A percentile compares a stretch with the other conserved stretches of the same genome.
phyloP scores from a whole-genome alignment of 2,797 vertebrate genomes.

The Epinephelus awoara region DNA sequence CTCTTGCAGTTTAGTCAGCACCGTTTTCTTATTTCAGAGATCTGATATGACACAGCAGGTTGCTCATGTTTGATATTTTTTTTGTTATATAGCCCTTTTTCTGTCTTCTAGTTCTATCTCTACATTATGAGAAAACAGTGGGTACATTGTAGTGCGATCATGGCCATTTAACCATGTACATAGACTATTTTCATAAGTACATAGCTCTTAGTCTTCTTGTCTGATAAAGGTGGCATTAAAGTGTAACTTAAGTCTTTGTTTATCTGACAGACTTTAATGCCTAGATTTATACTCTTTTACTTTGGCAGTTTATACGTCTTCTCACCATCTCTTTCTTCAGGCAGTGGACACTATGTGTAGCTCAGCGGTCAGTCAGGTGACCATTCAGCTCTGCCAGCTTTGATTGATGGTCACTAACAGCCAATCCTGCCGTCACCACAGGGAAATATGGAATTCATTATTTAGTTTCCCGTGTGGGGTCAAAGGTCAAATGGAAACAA shows the following conservation, averaged over 20 bases:
- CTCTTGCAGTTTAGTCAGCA: no score
- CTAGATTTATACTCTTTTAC: background rate
- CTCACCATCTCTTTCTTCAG: conserved; percentile 24
- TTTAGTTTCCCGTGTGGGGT: conserved; percentile 86
- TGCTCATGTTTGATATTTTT: background rate
- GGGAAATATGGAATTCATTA: conserved; percentile 93
- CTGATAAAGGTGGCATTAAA: background rate
- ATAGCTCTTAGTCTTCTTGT: background rate
- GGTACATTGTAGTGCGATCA: background rate
- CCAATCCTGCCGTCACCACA: conserved; percentile 73
- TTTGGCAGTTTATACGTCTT: conserved; percentile 5
- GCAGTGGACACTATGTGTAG: conserved; percentile 73
- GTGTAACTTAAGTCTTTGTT: background rate
- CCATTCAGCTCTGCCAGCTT: conserved; percentile 70
- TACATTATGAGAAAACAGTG: background rate
- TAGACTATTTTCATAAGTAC: background rate
- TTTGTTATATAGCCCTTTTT: background rate
- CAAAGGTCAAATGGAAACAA: conserved; percentile 90
- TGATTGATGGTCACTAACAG: conserved; percentile 88
- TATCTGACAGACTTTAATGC: background rate
- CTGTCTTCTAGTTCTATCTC: background rate
- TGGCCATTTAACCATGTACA: background rate
- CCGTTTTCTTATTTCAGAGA: no score
- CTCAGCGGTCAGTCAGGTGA: conserved; percentile 73
- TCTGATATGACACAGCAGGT: background rate